Percentiles rank a stretch among this genome's conserved stretches.
phyloP scores from a whole-genome alignment of 1,140 invertebrate genomes.

The Bombus turneri region DNA sequence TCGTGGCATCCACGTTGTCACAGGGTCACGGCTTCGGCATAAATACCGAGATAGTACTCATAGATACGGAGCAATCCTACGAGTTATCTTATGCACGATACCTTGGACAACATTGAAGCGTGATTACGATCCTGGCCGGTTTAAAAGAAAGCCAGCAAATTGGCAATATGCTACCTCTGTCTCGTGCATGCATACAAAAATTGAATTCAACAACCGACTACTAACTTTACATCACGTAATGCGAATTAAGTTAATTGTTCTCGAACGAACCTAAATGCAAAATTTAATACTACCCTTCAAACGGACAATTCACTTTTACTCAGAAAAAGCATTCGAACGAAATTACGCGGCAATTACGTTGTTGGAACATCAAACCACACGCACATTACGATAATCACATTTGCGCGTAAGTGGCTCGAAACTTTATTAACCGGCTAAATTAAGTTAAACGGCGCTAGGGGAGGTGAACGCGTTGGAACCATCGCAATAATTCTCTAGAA shows the following conservation, averaged over 20 bases:
- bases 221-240: no score
- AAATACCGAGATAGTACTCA: slow-evolving; percentile 73
- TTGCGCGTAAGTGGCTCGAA: background rate
- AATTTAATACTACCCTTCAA: background rate
- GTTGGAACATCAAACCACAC: background rate
- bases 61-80: slow-evolving; percentile 65
- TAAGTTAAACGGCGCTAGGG: slow-evolving; percentile 7
- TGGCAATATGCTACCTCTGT: background rate
- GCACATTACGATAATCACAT: background rate
- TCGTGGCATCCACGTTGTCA: slow-evolving; percentile 52
- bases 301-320: background rate
- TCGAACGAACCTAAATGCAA: background rate
- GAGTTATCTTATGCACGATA: slow-evolving; percentile 72
- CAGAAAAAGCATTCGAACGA: background rate
- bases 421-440: background rate
- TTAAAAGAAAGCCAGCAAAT: slow-evolving; percentile 39
- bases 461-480: background rate
- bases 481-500: background rate
- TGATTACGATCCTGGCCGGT: slow-evolving; percentile 27
- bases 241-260: background rate
- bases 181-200: background rate
- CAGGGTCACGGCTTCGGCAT: slow-evolving; percentile 66
- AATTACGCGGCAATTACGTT: background rate
- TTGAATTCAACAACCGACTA: background rate
- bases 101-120: slow-evolving; percentile 31